Evolutionary conservation across 2,888 invertebrate genomes (phyloP).

Genomic region (Heliconius sara): DNA sequence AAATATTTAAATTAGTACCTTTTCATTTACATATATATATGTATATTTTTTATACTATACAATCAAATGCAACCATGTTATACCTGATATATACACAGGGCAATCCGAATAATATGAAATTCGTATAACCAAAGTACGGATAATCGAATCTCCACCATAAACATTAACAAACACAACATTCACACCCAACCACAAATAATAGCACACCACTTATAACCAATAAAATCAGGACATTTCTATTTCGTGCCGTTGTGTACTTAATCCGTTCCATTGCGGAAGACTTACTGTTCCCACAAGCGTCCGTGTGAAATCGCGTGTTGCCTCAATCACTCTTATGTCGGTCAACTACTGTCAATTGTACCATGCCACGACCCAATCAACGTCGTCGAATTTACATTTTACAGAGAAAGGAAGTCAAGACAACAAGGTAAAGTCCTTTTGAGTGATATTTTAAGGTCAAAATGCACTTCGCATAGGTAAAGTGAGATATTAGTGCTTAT

Average conservation of each 20-base stretch:
- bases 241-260: constrained; percentile 48
- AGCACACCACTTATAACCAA: constrained; percentile 14
- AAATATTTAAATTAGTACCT: too few relatives aligned
- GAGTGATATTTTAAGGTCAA: constrained; percentile 37
- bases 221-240: constrained; percentile 40
- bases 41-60: too few relatives aligned
- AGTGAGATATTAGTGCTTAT: constrained; percentile 7
- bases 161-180: too few relatives aligned
- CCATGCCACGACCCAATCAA: constrained; percentile 62
- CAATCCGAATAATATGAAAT: too few relatives aligned
- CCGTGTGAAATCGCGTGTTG: constrained; percentile 60
- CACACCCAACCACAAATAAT: constrained; percentile 15
- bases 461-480: constrained; percentile 27
- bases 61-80: too few relatives aligned
- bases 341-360: constrained; percentile 59
- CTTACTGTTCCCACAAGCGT: constrained; percentile 56
- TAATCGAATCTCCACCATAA: too few relatives aligned
- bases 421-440: constrained; percentile 35
- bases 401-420: constrained; percentile 49
- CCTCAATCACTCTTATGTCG: constrained; percentile 62
- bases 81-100: too few relatives aligned
- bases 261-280: constrained; percentile 52
- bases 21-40: too few relatives aligned
- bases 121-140: too few relatives aligned
- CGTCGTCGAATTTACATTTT: constrained; percentile 52